Conservation (phyloP, 2,888 invertebrate species). For the Rhagonycha fulva region DNA sequence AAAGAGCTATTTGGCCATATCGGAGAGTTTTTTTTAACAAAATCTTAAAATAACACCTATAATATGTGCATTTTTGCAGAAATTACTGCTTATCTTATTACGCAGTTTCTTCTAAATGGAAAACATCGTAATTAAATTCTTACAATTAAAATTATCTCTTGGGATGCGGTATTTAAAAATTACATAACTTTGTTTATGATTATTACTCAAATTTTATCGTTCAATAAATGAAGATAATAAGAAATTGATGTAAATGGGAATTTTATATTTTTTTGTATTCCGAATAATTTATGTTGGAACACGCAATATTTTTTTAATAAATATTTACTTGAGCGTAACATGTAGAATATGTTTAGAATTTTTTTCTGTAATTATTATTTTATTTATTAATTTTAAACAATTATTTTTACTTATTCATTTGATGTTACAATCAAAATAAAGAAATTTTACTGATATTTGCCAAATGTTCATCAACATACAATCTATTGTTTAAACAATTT, state of each 20-base stretch:
- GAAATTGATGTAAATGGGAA: not conserved
- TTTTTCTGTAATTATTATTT: no score
- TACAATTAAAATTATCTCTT: not conserved
- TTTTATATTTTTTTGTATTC: not conserved
- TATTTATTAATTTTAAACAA: no score
- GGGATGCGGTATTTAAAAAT: not conserved
- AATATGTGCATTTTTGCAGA: no score
- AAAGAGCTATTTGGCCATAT: no score
- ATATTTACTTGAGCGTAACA: not conserved
- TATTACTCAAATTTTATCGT: not conserved
- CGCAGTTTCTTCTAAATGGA: no score
- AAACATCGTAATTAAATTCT: no score
- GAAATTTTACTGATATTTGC: not conserved
- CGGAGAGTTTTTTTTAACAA: no score
- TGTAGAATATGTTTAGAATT: not conserved
- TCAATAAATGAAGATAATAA: not conserved
- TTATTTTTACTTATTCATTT: not conserved
- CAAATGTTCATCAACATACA: not conserved
- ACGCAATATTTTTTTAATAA: not conserved
- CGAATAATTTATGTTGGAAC: no score
- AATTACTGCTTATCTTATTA: no score
- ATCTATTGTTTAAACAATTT: not conserved
- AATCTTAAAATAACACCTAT: no score
- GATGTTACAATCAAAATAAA: not conserved
- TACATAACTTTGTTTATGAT: not conserved